phyloP scores from a whole-genome alignment of 2,888 invertebrate species.

The Norana najaformis region DNA sequence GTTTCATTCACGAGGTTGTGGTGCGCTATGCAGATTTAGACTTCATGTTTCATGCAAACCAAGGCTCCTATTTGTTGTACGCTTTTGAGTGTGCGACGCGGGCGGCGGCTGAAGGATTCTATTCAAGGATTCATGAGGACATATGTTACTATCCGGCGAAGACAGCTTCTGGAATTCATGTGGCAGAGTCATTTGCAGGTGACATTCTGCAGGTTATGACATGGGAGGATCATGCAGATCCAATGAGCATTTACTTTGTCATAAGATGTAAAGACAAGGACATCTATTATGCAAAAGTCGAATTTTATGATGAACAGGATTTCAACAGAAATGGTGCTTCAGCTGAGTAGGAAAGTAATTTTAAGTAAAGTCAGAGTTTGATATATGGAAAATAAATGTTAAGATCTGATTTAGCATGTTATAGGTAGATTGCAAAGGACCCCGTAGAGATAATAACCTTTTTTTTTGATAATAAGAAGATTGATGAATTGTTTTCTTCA shows the following conservation, averaged over 20 bases:
- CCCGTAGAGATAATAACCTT: background rate
- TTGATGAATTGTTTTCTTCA: too few species aligned
- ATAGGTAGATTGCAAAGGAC: too few species aligned
- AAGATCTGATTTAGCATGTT: background rate
- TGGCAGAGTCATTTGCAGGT: conserved; percentile 15
- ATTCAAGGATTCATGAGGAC: conserved; percentile 21
- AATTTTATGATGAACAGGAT: background rate
- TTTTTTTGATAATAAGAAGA: background rate
- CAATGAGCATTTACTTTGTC: conserved; percentile 27
- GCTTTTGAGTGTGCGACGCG: conserved; percentile 24
- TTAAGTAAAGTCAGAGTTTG: background rate
- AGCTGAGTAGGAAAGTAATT: background rate
- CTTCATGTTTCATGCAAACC: conserved; percentile 27
- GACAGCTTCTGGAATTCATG: background rate
- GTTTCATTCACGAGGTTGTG: background rate
- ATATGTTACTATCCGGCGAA: conserved; percentile 21
- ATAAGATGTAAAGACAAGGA: conserved; percentile 7
- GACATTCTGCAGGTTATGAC: conserved; percentile 16
- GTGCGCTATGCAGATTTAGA: conserved; percentile 27
- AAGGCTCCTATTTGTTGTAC: conserved; percentile 28
- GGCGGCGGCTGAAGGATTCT: conserved; percentile 16
- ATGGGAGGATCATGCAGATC: conserved; percentile 27
- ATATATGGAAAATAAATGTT: background rate
- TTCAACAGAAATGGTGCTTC: background rate
- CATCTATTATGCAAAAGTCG: conserved; percentile 3